Conservation (phyloP, 2,113 vertebrate genomes). For the cattle (Bos taurus) region ARS-UCD2.0 NC_037349.1:27028501-27029000, state of each 20-base stretch:
- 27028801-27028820: neutral
- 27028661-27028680: neutral
- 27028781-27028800: neutral
- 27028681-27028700: neutral
- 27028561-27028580: neutral
- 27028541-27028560: neutral
- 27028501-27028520: neutral
- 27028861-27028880: neutral
- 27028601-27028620: neutral
- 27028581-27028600: neutral
- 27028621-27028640: neutral
- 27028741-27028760: neutral
- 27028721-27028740: neutral
- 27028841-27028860: neutral
- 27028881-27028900: neutral
- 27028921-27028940: neutral
- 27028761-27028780: neutral
- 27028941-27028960: neutral
- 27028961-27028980: conserved; percentile 17
- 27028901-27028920: neutral
- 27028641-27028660: neutral
- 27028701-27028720: neutral
- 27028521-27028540: neutral
- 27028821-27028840: neutral
- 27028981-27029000: neutral